These are phyloP conservation scores for Apodemus sylvaticus DNA, from an alignment of 2,113 vertebrate species.

Conservation along the genomic window DNA sequence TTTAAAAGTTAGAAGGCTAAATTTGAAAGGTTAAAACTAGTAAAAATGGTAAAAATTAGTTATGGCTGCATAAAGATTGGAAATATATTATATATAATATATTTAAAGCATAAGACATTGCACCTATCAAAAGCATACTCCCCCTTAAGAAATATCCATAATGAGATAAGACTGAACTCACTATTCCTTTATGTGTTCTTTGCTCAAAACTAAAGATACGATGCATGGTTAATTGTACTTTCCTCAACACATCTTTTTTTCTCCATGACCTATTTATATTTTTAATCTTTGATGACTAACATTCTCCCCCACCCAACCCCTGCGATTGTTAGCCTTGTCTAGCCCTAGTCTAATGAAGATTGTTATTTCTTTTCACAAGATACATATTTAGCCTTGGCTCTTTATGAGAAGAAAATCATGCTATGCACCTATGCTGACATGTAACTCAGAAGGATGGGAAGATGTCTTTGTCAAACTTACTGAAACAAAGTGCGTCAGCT, in stretches of 20 bases:
- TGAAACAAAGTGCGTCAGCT: conserved; percentile 92
- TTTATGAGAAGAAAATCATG: conserved; percentile 66
- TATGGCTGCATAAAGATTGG: conserved; percentile 41
- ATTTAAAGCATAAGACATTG: not conserved
- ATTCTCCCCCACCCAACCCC: not conserved
- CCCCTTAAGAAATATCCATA: not conserved
- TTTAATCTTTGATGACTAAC: not conserved
- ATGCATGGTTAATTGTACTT: not conserved
- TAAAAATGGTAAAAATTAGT: conserved; percentile 48
- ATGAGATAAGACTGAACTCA: not conserved
- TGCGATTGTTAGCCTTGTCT: not conserved
- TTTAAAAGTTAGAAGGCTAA: conserved; percentile 74
- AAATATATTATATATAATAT: conserved; percentile 6
- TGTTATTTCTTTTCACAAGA: conserved; percentile 41
- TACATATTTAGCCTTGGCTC: conserved; percentile 11
- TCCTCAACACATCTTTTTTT: not conserved
- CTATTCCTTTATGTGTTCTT: not conserved
- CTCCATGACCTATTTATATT: not conserved
- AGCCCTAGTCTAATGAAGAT: conserved; percentile 2
- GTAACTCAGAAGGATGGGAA: conserved; percentile 83
- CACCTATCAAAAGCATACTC: not conserved
- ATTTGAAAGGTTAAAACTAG: conserved; percentile 54
- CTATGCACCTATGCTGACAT: conserved; percentile 80
- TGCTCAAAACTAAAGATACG: conserved; percentile 25
- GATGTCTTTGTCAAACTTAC: conserved; percentile 90